phyloP scores from a whole-genome alignment of 2,888 invertebrate genomes.

The Stegophylla sp. region DNA sequence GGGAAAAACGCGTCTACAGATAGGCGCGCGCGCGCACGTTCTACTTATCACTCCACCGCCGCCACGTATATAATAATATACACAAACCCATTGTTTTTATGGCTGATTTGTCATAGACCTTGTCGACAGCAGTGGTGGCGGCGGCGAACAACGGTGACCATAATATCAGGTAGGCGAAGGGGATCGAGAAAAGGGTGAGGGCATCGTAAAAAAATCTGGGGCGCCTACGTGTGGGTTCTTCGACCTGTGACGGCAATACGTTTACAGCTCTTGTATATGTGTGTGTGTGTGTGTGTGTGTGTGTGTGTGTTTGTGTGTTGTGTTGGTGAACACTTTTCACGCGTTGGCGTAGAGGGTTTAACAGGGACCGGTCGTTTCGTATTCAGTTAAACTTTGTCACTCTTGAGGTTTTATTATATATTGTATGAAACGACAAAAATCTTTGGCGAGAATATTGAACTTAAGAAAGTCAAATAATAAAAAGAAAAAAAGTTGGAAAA shows the following conservation, averaged over 20 bases:
- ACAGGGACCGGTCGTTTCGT: background rate
- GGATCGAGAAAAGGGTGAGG: background rate
- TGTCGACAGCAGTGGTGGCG: background rate
- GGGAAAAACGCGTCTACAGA: background rate
- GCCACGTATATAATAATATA: no score
- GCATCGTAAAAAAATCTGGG: background rate
- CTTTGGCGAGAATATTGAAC: no score
- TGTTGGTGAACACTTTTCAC: no score
- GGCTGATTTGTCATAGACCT: conserved; percentile 49
- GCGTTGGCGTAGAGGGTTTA: no score
- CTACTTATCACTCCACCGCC: conserved; percentile 43
- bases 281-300: background rate
- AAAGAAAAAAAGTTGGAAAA: no score
- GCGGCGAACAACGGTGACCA: conserved; percentile 1
- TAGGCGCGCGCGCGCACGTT: no score
- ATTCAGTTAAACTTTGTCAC: background rate
- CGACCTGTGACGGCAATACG: background rate
- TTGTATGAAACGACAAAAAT: background rate
- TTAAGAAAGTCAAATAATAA: no score
- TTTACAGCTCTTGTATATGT: background rate
- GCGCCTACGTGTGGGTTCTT: background rate
- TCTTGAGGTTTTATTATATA: conserved; percentile 5
- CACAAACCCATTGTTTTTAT: conserved; percentile 47
- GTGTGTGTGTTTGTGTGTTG: background rate
- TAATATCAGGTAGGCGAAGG: background rate